phyloP scores from a whole-genome alignment of 2,113 vertebrate species.

The Gobiocypris rarus region DNA sequence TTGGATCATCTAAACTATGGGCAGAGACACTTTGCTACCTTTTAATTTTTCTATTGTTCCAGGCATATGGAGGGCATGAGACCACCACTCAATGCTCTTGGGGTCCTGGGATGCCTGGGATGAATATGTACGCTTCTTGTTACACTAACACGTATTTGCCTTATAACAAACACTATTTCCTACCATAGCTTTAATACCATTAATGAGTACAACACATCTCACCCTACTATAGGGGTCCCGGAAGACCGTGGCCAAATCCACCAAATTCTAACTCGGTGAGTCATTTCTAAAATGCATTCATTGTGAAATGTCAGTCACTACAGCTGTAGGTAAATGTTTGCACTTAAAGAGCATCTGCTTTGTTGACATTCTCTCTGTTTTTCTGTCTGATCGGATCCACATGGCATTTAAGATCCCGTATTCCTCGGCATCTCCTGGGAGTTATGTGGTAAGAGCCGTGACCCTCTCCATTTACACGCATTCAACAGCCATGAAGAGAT shows the following conservation, averaged over 20 bases:
- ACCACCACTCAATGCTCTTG: constrained; percentile 96
- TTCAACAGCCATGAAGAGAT: neutral
- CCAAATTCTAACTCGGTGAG: constrained; percentile 97
- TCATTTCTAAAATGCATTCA: constrained; percentile 31
- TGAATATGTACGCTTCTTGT: constrained; percentile 87
- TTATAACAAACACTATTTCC: neutral
- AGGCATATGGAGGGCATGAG: constrained; percentile 99
- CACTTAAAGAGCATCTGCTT: neutral
- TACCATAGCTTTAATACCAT: neutral
- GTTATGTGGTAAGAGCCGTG: constrained; percentile 90
- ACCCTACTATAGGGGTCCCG: constrained; percentile 83
- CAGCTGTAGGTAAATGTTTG: constrained; percentile 21
- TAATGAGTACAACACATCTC: neutral
- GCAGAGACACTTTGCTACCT: neutral
- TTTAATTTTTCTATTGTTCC: constrained; percentile 74
- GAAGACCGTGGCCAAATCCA: constrained; percentile 96
- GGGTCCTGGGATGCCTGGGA: constrained; percentile 97
- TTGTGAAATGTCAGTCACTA: constrained; percentile 12
- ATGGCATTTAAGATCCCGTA: constrained; percentile 87
- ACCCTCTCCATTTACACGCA: constrained; percentile 5
- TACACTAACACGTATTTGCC: constrained; percentile 57
- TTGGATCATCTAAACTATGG: neutral
- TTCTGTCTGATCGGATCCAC: constrained; percentile 25
- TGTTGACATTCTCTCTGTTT: constrained; percentile 51
- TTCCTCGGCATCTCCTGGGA: constrained; percentile 96